Evolutionary conservation across 2,113 vertebrate species (phyloP).

Genomic region (Abramis brama): DNA sequence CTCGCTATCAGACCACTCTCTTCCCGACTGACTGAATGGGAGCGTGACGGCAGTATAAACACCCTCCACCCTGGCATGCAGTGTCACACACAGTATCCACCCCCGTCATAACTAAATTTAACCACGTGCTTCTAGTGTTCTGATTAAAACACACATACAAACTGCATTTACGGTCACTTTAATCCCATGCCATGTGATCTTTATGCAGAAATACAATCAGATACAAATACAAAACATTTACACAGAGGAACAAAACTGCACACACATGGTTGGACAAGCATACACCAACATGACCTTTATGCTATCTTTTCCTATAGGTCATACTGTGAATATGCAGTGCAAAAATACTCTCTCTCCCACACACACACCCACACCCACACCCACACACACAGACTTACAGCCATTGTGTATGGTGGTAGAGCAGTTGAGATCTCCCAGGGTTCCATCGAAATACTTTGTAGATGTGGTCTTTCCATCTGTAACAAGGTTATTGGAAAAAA

Average conservation of each 20-base stretch:
- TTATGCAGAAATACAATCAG: neutral
- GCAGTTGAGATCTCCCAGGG: neutral
- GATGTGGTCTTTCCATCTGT: constrained; percentile 35
- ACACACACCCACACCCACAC: neutral
- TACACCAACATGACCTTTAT: constrained; percentile 6
- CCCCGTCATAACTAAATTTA: constrained; percentile 38
- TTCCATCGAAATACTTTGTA: neutral
- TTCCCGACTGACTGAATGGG: neutral
- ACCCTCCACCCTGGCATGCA: constrained; percentile 24
- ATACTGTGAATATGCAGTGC: neutral
- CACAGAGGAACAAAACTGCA: neutral
- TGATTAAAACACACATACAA: neutral
- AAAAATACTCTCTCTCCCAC: neutral
- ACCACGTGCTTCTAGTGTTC: constrained; percentile 1
- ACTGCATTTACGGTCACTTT: neutral
- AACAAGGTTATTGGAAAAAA: constrained; percentile 1
- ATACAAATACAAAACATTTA: neutral
- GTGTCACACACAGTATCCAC: constrained; percentile 14
- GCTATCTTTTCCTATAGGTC: constrained; percentile 1
- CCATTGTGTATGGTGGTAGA: neutral
- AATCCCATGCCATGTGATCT: neutral
- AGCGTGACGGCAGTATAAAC: constrained; percentile 12
- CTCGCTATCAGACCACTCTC: constrained; percentile 5
- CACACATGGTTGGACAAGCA: neutral
- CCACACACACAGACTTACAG: constrained; percentile 22